Conservation (phyloP, 1,140 invertebrate genomes). For the Atta texana region DNA sequence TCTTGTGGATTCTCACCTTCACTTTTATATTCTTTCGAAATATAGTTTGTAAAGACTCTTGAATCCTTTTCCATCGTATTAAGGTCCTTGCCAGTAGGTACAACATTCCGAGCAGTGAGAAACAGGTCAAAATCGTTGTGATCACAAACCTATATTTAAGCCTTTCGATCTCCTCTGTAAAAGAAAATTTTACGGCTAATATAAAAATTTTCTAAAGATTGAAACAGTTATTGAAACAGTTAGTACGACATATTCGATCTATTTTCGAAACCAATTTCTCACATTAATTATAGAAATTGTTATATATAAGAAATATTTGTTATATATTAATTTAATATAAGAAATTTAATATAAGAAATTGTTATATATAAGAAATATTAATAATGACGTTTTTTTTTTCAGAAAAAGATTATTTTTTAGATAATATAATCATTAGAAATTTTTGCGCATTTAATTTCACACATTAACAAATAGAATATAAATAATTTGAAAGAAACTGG, state of each 20-base stretch:
- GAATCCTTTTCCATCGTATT: slow-evolving; percentile 74
- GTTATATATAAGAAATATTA: background rate
- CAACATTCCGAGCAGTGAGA: slow-evolving; percentile 70
- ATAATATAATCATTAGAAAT: background rate
- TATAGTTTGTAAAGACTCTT: slow-evolving; percentile 65
- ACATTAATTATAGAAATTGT: background rate
- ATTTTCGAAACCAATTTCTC: background rate
- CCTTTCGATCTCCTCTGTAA: slow-evolving; percentile 75
- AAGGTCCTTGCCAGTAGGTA: slow-evolving; percentile 70
- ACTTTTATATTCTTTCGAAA: slow-evolving; percentile 74
- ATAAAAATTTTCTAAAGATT: background rate
- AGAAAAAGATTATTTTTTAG: background rate
- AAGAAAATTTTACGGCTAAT: background rate
- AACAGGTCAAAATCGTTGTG: slow-evolving; percentile 71
- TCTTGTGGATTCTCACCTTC: slow-evolving; percentile 69
- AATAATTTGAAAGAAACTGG: background rate
- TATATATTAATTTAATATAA: too few species aligned
- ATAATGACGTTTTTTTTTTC: background rate
- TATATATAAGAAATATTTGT: too few species aligned
- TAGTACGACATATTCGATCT: background rate
- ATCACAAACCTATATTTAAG: slow-evolving; percentile 72
- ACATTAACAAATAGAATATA: background rate
- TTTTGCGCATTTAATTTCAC: background rate
- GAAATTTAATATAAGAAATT: background rate
- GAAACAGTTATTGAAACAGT: background rate